Evolutionary conservation across 2,113 vertebrate genomes (phyloP), one percentile per base, ranked within the genome.

Genomic region (Pomatorhinus ruficollis): DNA sequence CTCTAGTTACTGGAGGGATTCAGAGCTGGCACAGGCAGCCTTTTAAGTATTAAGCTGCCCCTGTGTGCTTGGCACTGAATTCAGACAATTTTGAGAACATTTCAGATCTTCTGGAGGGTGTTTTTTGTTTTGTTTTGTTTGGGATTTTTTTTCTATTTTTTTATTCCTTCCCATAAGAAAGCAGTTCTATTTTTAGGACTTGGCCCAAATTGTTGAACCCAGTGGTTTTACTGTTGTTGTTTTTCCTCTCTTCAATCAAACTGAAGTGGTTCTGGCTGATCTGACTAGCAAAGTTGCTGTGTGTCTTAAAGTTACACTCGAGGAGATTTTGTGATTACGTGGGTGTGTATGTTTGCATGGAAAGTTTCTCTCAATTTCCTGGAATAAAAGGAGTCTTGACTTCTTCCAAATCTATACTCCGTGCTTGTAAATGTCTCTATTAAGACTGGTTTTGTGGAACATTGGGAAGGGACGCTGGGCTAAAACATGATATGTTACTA

Each of bases 141-240:
- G 19, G 40, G 30, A n/a, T 35, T 50, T 44, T 56, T 13, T 77
- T 83, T 89, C 65, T 95, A 9, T 31, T 76, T 76, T 85, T 98
- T 95, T 96, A 87, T 97, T 97, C 97, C 74, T 97, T 97, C 97
- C 94, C 75, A 4, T 97, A 97, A 97, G 94, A 97, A 98, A 97
- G 85, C 89, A 78, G 85, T 83, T 70, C 97, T 98, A 97, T 98
- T 98, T 98, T 98, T 97, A 98, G 96, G 53, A 96, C 78, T 97
- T 98, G 97, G 97, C 95, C 72, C n/a, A 70, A 71, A 83, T 52
- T 91, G 39, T 92, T 96, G 93, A 98, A 94, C 74, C 61, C 59
- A 65, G 95, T 83, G 93, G 69, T 97, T 98, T 97, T 91, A 95
- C 89, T 96, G 96, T 97, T 97, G 95, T 96, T 98, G 78, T 95